These are phyloP conservation scores for Caenorhabditis zanzibari DNA, from an alignment of 2,888 invertebrate species.

Conservation along the genomic window DNA sequence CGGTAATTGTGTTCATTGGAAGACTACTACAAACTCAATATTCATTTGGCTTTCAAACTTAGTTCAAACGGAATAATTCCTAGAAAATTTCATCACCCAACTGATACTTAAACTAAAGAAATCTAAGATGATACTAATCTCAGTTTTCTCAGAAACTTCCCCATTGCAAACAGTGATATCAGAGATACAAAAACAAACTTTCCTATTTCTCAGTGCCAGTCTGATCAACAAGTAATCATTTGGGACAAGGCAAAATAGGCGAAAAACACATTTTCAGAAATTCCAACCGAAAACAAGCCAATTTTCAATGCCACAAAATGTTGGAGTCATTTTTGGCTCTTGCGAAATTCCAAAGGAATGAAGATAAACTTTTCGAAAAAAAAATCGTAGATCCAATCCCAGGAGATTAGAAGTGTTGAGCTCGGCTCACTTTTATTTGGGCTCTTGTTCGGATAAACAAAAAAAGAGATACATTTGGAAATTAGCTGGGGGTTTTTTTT, in stretches of 20 bases:
- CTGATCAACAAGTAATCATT: constrained; percentile 19
- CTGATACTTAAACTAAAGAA: neutral
- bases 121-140: neutral
- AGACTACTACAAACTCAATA: too few relatives aligned
- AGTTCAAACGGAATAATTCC: too few relatives aligned
- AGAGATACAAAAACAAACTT: constrained; percentile 23
- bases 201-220: neutral
- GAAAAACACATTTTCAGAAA: constrained; percentile 3
- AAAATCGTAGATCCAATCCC: constrained; percentile 26
- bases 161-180: neutral
- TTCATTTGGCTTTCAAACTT: too few relatives aligned
- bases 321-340: neutral
- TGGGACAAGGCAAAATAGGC: neutral
- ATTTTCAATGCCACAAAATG: neutral
- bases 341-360: neutral
- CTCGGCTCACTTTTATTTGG: neutral
- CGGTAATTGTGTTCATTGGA: too few relatives aligned
- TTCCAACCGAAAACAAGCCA: neutral
- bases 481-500: neutral
- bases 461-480: neutral
- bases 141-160: neutral
- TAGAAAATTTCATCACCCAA: neutral
- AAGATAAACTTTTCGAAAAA: neutral
- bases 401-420: constrained; percentile 19
- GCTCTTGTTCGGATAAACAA: neutral